Conservation (phyloP, 2,113 vertebrate species). For the Scolopax mira region DNA sequence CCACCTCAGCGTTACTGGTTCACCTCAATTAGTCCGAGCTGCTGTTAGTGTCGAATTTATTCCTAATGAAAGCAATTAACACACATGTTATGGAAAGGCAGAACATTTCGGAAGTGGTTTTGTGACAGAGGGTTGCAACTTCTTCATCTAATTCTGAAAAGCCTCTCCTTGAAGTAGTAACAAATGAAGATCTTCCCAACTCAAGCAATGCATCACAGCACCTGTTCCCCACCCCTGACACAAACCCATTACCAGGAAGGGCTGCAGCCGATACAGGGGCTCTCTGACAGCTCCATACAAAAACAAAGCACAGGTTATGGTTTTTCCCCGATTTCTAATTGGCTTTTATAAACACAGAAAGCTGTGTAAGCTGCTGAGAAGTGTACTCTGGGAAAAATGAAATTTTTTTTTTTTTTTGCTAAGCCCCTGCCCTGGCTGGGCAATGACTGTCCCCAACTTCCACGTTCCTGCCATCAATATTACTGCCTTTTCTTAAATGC, state of each 20-base stretch:
- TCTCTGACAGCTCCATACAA: no score
- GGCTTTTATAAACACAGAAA: neutral
- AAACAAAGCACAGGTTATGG: rapidly evolving
- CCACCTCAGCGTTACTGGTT: no score
- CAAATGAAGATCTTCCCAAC: neutral
- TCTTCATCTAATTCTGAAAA: neutral
- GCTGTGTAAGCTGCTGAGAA: neutral
- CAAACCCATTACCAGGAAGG: rapidly evolving
- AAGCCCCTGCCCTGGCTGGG: no score
- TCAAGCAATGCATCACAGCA: neutral
- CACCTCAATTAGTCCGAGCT: neutral
- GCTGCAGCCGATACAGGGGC: neutral
- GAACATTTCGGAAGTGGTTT: neutral
- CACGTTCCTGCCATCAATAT: rapidly evolving
- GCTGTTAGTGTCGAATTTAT: no score
- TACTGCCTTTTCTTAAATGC: neutral
- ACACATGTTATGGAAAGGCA: rapidly evolving
- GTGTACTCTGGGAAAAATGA: rapidly evolving
- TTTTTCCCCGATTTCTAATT: no score
- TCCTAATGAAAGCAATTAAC: no score
- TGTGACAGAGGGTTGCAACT: neutral
- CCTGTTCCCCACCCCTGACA: rapidly evolving
- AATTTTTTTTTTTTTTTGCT: neutral
- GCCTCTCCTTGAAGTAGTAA: neutral
- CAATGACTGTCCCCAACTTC: rapidly evolving